phyloP scores from a whole-genome alignment of 2,797 vertebrate species.

The Coregonus sp. region DNA sequence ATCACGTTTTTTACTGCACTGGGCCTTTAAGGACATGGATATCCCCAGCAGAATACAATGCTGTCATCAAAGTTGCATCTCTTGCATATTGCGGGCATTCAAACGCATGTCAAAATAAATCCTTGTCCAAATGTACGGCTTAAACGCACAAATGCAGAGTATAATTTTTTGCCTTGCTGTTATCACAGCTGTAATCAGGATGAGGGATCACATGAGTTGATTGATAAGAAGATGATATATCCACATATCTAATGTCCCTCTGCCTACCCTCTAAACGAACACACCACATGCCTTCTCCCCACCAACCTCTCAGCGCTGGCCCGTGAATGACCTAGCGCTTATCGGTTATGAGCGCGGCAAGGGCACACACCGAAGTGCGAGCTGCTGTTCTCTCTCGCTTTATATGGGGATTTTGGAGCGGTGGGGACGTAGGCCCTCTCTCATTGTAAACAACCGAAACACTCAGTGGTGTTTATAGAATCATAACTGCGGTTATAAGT shows the following conservation, averaged over 20 bases:
- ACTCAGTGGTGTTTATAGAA: slow-evolving; percentile 58
- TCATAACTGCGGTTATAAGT: slow-evolving; percentile 3
- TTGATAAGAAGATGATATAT: slow-evolving; percentile 68
- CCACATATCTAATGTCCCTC: slow-evolving; percentile 46
- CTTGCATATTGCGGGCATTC: neutral
- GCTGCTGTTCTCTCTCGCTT: slow-evolving; percentile 54
- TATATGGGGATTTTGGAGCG: slow-evolving; percentile 71
- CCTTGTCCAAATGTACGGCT: slow-evolving; percentile 7
- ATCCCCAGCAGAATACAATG: neutral
- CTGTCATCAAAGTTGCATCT: neutral
- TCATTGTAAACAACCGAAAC: slow-evolving; percentile 55
- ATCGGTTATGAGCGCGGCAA: slow-evolving; percentile 9
- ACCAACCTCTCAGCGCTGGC: slow-evolving; percentile 12
- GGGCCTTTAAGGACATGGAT: neutral
- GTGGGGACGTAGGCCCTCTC: slow-evolving; percentile 44
- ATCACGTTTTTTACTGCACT: too few species aligned
- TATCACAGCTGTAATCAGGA: slow-evolving; percentile 62
- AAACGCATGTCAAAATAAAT: slow-evolving; percentile 28
- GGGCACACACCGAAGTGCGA: neutral
- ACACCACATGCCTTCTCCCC: neutral
- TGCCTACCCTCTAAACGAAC: slow-evolving; percentile 1
- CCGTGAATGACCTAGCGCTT: slow-evolving; percentile 37
- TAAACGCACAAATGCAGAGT: slow-evolving; percentile 15
- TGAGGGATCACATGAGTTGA: slow-evolving; percentile 65
- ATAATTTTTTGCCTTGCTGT: slow-evolving; percentile 30